Evolutionary conservation across 2,888 invertebrate genomes (phyloP).

Genomic region (Scaeva pyrastri): DNA sequence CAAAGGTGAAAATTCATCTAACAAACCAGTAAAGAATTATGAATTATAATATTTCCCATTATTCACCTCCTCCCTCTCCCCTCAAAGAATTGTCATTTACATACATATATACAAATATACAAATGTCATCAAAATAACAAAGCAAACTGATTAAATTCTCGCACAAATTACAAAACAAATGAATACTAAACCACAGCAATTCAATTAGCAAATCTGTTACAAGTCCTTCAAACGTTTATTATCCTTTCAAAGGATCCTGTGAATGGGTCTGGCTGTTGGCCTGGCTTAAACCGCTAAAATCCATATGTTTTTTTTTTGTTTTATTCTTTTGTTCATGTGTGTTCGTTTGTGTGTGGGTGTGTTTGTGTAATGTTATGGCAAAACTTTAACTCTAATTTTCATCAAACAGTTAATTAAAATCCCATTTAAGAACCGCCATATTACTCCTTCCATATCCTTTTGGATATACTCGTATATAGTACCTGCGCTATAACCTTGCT

Average conservation of each 20-base stretch:
- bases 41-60: too few relatives aligned
- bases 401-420: conserved; percentile 74
- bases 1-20: too few relatives aligned
- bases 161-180: conserved; percentile 40
- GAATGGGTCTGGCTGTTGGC: too few relatives aligned
- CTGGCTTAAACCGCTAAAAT: conserved; percentile 35
- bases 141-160: conserved; percentile 18
- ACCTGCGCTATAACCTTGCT: conserved; percentile 26
- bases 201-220: conserved; percentile 66
- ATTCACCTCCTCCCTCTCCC: neutral
- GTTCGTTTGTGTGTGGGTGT: neutral
- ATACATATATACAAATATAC: neutral
- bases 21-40: too few relatives aligned
- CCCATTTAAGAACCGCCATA: conserved; percentile 50
- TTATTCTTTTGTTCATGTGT: neutral
- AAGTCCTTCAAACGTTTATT: neutral
- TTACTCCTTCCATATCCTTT: too few relatives aligned
- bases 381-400: conserved; percentile 53
- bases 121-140: neutral
- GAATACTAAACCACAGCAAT: conserved; percentile 56
- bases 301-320: conserved; percentile 31
- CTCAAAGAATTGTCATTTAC: neutral
- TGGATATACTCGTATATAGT: too few relatives aligned
- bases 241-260: conserved; percentile 4
- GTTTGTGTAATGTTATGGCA: conserved; percentile 14